These are phyloP conservation scores for Thumatha senex DNA, from an alignment of 2,888 invertebrate genomes.

Conservation along the genomic window DNA sequence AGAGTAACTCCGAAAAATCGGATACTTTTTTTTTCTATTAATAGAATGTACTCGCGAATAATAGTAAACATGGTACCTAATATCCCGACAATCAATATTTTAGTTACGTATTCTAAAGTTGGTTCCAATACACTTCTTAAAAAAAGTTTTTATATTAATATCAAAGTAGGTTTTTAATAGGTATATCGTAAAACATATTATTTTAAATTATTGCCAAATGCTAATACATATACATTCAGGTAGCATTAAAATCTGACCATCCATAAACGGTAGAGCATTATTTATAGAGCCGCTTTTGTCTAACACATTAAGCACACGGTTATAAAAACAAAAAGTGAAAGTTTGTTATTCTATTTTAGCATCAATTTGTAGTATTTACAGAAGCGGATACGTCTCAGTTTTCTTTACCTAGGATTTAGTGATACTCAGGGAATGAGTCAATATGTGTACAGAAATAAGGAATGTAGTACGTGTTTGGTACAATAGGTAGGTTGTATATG, in stretches of 20 bases:
- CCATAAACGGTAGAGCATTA: constrained; percentile 24
- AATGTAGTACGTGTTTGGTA: constrained; percentile 46
- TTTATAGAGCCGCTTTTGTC: constrained; percentile 57
- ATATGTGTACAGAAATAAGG: constrained; percentile 20
- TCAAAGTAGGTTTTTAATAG: too few species aligned
- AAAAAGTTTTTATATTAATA: too few species aligned
- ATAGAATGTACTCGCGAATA: too few species aligned
- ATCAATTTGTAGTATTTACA: constrained; percentile 35
- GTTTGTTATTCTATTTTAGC: constrained; percentile 44
- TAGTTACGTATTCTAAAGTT: too few species aligned
- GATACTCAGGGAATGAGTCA: constrained; percentile 1
- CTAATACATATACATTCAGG: neutral
- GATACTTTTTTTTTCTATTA: too few species aligned
- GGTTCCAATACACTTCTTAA: too few species aligned
- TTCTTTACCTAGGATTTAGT: constrained; percentile 12
- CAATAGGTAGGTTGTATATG: constrained; percentile 38
- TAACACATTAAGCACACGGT: constrained; percentile 39
- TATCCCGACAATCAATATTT: too few species aligned
- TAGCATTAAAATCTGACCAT: constrained; percentile 1
- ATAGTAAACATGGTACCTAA: too few species aligned
- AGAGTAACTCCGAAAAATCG: too few species aligned
- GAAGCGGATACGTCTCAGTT: constrained; percentile 17
- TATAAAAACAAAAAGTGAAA: constrained; percentile 53
- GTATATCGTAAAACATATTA: too few species aligned
- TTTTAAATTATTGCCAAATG: neutral